phyloP scores from a whole-genome alignment of 2,113 vertebrate species.

The Sus scrofa region DNA sequence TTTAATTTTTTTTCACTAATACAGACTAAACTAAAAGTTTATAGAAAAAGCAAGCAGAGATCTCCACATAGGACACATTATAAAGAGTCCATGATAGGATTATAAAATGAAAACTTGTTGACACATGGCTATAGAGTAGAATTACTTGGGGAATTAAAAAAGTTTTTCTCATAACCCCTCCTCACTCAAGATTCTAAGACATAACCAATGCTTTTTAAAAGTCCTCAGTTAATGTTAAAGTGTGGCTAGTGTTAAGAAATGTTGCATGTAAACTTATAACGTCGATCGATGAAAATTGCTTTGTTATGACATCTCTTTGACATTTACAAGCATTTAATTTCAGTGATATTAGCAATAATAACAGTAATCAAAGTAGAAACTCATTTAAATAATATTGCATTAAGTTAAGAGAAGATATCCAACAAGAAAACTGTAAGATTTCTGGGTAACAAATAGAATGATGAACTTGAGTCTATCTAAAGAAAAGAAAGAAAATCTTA shows the following conservation, averaged over 20 bases:
- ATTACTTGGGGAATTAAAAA: too few species aligned
- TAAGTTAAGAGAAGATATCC: not conserved
- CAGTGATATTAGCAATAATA: not conserved
- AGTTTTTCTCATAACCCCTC: not conserved
- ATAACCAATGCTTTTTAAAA: not conserved
- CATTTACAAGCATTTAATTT: slow-evolving; percentile 29
- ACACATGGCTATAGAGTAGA: not conserved
- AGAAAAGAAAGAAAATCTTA: slow-evolving; percentile 17
- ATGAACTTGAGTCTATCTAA: slow-evolving; percentile 17
- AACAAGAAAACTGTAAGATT: not conserved
- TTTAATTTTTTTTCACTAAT: not conserved
- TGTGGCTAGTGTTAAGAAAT: not conserved
- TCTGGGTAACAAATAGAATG: not conserved
- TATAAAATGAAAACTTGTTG: not conserved
- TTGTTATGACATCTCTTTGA: not conserved
- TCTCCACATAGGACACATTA: not conserved
- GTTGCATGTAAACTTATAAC: not conserved
- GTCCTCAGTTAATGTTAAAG: not conserved
- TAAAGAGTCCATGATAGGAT: not conserved
- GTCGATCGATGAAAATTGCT: not conserved
- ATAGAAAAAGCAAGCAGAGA: not conserved
- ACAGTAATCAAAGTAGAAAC: not conserved
- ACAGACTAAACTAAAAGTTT: not conserved
- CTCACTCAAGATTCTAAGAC: not conserved
- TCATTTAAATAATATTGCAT: not conserved